These are phyloP conservation scores for Nesospiza acunhae DNA, from an alignment of 2,113 vertebrate genomes.

Conservation along the genomic window DNA sequence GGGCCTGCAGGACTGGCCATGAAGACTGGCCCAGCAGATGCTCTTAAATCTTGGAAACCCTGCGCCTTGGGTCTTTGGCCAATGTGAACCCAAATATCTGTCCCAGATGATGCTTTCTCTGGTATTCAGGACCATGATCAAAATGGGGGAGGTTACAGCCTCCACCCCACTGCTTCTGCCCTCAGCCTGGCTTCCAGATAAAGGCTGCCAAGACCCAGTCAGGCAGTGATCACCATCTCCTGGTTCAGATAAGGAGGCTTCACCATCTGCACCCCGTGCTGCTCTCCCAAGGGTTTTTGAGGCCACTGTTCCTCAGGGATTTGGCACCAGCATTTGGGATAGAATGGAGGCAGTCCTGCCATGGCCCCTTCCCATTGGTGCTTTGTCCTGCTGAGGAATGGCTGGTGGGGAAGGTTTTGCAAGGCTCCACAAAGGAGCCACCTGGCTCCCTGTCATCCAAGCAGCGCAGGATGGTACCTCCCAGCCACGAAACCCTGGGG, in stretches of 20 bases:
- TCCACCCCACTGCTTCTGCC: neutral
- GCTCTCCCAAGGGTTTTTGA: neutral
- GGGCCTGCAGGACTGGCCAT: neutral
- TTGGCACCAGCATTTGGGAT: neutral
- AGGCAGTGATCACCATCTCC: neutral
- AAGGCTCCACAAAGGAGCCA: neutral
- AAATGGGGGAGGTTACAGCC: neutral
- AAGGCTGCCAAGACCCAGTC: neutral
- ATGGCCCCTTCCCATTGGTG: fast-evolving
- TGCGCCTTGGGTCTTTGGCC: neutral
- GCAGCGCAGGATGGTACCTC: neutral
- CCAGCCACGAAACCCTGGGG: neutral
- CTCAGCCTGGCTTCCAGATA: neutral
- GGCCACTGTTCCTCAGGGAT: fast-evolving
- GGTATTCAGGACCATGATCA: neutral
- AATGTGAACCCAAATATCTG: neutral
- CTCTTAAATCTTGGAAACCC: neutral
- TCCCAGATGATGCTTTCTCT: neutral
- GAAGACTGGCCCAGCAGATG: neutral
- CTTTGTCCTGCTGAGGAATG: neutral
- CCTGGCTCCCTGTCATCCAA: neutral
- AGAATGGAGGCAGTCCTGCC: neutral
- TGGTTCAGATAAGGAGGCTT: neutral
- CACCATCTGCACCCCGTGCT: fast-evolving
- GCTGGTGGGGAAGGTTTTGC: neutral